phyloP scores from a whole-genome alignment of 2,888 invertebrate species.

The Crematogaster levior region DNA sequence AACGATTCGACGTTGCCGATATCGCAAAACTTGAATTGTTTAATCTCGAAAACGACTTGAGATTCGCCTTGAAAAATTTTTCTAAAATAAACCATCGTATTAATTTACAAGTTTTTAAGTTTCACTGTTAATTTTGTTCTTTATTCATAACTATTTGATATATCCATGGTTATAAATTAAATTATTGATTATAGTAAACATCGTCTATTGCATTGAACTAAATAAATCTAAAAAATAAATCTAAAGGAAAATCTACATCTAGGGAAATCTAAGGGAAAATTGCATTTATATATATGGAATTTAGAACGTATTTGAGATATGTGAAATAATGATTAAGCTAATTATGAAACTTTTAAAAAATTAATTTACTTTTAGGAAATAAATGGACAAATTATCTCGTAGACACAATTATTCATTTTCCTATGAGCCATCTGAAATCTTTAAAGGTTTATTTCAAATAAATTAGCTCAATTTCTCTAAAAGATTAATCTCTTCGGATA shows the following conservation, averaged over 20 bases:
- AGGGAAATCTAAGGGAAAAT: background rate
- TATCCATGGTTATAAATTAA: background rate
- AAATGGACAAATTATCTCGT: slow-evolving; percentile 66
- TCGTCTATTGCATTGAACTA: background rate
- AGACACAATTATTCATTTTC: slow-evolving; percentile 65
- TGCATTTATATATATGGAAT: background rate
- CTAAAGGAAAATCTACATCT: background rate
- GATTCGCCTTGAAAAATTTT: background rate
- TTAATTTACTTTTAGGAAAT: slow-evolving; percentile 66
- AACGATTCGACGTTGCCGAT: background rate
- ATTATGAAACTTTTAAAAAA: slow-evolving; percentile 61
- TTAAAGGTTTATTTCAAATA: slow-evolving; percentile 1
- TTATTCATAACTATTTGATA: background rate
- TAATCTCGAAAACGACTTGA: background rate
- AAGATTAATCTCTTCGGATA: background rate
- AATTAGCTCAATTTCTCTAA: background rate
- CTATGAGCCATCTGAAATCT: background rate
- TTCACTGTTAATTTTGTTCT: slow-evolving; percentile 3
- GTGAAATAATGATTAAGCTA: background rate
- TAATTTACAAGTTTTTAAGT: background rate
- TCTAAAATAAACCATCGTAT: background rate
- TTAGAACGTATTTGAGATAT: background rate
- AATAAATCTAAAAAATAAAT: slow-evolving; percentile 18
- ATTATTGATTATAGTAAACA: background rate
- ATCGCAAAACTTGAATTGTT: background rate